Evolutionary conservation across 2,797 vertebrate species (phyloP).

Genomic region (Naso thynnoides): DNA sequence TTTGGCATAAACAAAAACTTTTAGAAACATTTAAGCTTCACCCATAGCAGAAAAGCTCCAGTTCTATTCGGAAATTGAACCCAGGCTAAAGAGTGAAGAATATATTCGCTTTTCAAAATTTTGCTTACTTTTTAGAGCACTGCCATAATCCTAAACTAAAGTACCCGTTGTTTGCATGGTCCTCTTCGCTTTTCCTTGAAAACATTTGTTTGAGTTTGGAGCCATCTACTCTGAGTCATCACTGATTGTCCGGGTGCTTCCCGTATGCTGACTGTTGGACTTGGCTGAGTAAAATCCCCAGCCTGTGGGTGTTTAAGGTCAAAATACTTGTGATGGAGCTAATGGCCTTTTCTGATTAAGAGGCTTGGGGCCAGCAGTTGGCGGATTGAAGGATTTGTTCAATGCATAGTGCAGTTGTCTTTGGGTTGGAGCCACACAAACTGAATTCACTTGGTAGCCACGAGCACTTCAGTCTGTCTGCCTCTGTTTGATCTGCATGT

Average conservation of each 20-base stretch:
- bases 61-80: neutral
- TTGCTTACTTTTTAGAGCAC: neutral
- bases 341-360: slow-evolving; percentile 78
- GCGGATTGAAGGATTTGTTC: slow-evolving; percentile 73
- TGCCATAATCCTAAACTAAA: neutral
- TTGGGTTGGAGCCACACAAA: slow-evolving; percentile 64
- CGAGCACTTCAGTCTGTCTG: slow-evolving; percentile 48
- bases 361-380: slow-evolving; percentile 53
- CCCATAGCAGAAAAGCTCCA: neutral
- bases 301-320: slow-evolving; percentile 28
- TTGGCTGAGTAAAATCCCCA: slow-evolving; percentile 33
- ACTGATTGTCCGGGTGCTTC: slow-evolving; percentile 1
- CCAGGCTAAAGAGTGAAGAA: neutral
- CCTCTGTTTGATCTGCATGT: slow-evolving; percentile 71
- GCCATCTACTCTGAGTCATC: neutral
- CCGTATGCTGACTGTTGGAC: slow-evolving; percentile 18
- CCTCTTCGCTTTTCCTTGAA: slow-evolving; percentile 12
- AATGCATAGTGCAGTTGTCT: slow-evolving; percentile 62
- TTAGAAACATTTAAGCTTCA: neutral
- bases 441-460: slow-evolving; percentile 50
- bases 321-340: slow-evolving; percentile 48
- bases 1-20: neutral
- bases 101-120: neutral
- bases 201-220: neutral
- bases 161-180: neutral